Percentiles rank a stretch among this genome's conserved stretches.
Conservation (phyloP, 2,888 invertebrate species). For the Sarcophaga carnaria region DNA sequence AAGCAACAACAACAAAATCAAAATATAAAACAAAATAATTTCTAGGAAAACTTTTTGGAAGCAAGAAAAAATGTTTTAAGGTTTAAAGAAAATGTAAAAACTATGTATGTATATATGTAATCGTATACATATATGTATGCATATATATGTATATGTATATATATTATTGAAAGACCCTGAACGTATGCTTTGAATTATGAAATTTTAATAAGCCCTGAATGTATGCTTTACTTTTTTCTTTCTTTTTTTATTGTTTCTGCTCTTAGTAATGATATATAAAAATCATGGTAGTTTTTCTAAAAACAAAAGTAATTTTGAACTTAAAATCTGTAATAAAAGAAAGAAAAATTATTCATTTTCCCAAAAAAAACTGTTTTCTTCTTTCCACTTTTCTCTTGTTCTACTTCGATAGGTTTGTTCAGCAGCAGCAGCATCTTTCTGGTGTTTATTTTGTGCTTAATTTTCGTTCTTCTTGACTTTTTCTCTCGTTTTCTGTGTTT, state of each 20-base stretch:
- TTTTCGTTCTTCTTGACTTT: slow-evolving; percentile 44
- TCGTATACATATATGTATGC: slow-evolving; percentile 1
- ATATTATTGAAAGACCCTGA: slow-evolving; percentile 64
- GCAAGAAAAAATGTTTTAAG: not conserved
- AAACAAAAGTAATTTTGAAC: not conserved
- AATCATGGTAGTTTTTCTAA: not conserved
- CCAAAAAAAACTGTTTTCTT: not conserved
- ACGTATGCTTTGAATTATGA: slow-evolving; percentile 58
- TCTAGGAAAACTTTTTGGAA: not conserved
- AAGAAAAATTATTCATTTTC: not conserved
- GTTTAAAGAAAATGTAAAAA: not conserved
- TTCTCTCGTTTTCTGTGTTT: slow-evolving; percentile 19
- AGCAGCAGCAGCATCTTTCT: slow-evolving; percentile 43
- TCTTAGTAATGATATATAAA: not conserved
- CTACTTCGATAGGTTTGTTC: not conserved
- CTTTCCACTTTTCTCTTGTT: slow-evolving; percentile 2
- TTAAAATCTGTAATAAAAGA: not conserved
- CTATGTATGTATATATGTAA: not conserved
- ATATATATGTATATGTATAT: slow-evolving; percentile 6
- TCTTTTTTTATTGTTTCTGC: not conserved
- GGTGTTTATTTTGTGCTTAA: slow-evolving; percentile 48
- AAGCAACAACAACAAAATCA: not conserved
- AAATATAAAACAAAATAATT: slow-evolving; percentile 11
- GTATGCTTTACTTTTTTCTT: slow-evolving; percentile 34
- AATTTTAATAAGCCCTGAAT: slow-evolving; percentile 53